phyloP scores from a whole-genome alignment of 1,140 invertebrate genomes.

The Anoplophora glabripennis region DNA sequence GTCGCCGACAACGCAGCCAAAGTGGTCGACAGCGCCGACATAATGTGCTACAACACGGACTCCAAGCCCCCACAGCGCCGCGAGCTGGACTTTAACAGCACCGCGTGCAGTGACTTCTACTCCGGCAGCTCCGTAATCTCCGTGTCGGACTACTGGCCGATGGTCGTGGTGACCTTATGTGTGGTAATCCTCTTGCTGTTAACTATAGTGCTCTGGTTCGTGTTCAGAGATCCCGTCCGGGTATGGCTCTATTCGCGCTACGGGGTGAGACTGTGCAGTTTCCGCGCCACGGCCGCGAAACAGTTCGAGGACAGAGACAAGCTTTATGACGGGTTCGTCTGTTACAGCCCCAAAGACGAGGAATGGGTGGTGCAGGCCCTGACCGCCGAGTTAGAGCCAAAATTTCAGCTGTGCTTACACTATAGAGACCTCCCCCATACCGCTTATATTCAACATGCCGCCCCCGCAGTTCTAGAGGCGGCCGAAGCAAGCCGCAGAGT shows the following conservation, averaged over 20 bases:
- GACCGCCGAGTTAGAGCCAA: constrained; percentile 79
- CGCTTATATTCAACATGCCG: constrained; percentile 68
- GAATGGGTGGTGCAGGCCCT: constrained; percentile 83
- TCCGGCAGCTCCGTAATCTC: constrained; percentile 78
- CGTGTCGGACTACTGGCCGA: constrained; percentile 79
- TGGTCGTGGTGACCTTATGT: constrained; percentile 74
- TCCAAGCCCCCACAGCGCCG: constrained; percentile 67
- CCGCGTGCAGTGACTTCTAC: constrained; percentile 79
- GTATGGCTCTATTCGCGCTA: constrained; percentile 87
- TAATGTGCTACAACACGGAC: constrained; percentile 78
- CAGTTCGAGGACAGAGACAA: constrained; percentile 76
- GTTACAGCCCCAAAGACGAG: constrained; percentile 90
- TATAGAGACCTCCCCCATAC: constrained; percentile 75
- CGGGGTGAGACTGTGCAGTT: constrained; percentile 74
- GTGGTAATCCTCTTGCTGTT: constrained; percentile 70
- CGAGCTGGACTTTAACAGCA: constrained; percentile 76
- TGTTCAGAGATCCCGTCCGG: constrained; percentile 78
- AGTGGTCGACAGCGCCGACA: constrained; percentile 71
- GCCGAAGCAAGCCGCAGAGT: constrained; percentile 80
- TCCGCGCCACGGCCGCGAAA: constrained; percentile 50
- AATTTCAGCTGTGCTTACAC: constrained; percentile 83
- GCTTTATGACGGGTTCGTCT: constrained; percentile 88
- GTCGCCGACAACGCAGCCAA: constrained; percentile 77
- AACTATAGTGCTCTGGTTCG: constrained; percentile 72
- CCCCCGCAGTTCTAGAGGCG: constrained; percentile 77